Conservation (phyloP, 2,113 vertebrate genomes). For the zebrafish (Danio rerio) region GRCz12tu NC_133189.1:47846001-47846500, state of each 20-base stretch:
- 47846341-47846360: constrained; percentile 35
- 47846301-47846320: neutral
- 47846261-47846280: neutral
- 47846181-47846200: constrained; percentile 11
- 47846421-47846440: constrained; percentile 39
- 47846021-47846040: constrained; percentile 57
- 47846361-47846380: constrained; percentile 2
- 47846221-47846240: constrained; percentile 16
- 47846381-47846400: constrained; percentile 34
- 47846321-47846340: neutral
- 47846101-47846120: neutral
- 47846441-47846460: constrained; percentile 41
- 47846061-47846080: constrained; percentile 55
- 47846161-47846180: neutral
- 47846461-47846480: constrained; percentile 54
- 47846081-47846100: constrained; percentile 36
- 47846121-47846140: constrained; percentile 11
- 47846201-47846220: constrained; percentile 28
- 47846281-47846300: constrained; percentile 18
- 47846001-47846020: constrained; percentile 66
- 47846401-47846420: constrained; percentile 43
- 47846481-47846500: constrained; percentile 52
- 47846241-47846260: constrained; percentile 6
- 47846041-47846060: constrained; percentile 43
- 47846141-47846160: constrained; percentile 5